These are phyloP conservation scores for Hippocampus barbouri DNA, from an alignment of 2,113 vertebrate species.

Conservation along the genomic window DNA sequence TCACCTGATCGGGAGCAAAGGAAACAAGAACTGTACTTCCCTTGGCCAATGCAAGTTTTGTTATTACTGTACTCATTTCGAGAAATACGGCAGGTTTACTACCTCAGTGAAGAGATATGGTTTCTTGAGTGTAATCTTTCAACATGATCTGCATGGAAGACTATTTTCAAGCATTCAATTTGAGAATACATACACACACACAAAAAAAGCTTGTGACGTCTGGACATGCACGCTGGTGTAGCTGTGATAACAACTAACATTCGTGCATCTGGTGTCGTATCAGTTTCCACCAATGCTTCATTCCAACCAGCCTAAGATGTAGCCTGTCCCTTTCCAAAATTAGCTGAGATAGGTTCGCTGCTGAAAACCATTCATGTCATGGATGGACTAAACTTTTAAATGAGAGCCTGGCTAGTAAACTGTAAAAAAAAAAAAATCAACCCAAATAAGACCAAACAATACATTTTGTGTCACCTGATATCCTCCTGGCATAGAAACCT, in stretches of 20 bases:
- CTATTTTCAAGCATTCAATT: not conserved
- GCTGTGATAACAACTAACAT: not conserved
- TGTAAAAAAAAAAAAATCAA: not conserved
- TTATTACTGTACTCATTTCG: not conserved
- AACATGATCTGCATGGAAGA: not conserved
- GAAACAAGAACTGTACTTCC: not conserved
- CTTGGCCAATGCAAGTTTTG: not conserved
- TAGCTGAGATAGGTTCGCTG: not conserved
- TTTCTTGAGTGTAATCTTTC: not conserved
- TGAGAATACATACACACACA: not conserved
- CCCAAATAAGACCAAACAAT: not conserved
- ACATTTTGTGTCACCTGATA: not conserved
- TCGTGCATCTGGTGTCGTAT: not conserved
- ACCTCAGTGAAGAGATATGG: not conserved
- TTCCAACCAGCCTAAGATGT: not conserved
- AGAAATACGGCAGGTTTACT: not conserved
- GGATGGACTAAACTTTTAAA: not conserved
- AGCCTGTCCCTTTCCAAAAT: not conserved
- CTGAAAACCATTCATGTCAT: not conserved
- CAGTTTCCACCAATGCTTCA: not conserved
- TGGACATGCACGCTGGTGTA: not conserved
- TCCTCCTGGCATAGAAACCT: not conserved
- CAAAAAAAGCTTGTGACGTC: not conserved
- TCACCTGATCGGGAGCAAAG: conserved; percentile 5
- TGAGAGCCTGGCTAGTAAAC: not conserved